Evolutionary conservation across 92 coral and sea anemone species (phyloP).

Genomic region (Montipora capitata): DNA sequence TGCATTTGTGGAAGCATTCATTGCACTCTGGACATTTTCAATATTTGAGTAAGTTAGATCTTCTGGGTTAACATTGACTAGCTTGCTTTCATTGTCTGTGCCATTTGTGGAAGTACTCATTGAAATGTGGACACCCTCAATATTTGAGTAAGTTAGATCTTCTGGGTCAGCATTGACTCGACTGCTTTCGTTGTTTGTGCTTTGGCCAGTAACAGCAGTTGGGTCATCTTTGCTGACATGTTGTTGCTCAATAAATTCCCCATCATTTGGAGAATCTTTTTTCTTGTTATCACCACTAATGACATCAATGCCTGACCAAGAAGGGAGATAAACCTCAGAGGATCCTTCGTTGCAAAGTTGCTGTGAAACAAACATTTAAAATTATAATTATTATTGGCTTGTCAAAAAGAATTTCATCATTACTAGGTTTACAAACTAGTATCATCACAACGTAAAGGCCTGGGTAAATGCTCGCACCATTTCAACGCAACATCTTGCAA

Average conservation of each 20-base stretch:
- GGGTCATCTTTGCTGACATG: not conserved
- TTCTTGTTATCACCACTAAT: not conserved
- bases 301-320: slow-evolving; percentile 54
- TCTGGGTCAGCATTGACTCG: not conserved
- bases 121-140: not conserved
- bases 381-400: no score
- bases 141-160: slow-evolving; percentile 2
- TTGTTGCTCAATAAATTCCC: not conserved
- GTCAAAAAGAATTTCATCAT: no score
- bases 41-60: slow-evolving; percentile 4
- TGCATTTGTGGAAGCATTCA: not conserved
- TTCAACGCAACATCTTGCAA: no score
- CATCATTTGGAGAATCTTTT: not conserved
- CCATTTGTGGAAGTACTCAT: not conserved
- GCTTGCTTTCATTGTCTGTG: no score
- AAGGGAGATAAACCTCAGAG: slow-evolving; percentile 38
- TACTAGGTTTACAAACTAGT: no score
- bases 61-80: not conserved
- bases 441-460: no score
- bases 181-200: no score
- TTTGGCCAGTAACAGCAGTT: not conserved
- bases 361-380: not conserved
- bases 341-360: slow-evolving; percentile 68
- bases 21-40: not conserved
- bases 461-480: no score